Base-by-base conservation (phyloP, 2,888 invertebrate species). In the Clepsis dumicolana region DNA sequence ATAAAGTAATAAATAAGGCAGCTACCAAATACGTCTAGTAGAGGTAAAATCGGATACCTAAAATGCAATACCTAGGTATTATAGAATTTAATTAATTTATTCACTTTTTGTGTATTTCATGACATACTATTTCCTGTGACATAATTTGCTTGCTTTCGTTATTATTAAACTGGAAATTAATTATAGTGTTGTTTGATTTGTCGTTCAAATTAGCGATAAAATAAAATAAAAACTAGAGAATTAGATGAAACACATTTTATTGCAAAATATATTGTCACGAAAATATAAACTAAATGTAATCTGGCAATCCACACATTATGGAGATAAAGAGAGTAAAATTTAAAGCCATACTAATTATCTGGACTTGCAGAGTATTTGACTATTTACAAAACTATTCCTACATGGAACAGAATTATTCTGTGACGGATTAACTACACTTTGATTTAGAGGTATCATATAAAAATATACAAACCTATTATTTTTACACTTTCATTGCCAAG, bases 141-240 rank as follows among this genome's bases (percentile, higher is more conserved):
- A 83, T 81, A 68, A 57, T 83, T 87, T 81, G 85, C 86, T 87
- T 86, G 85, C 82, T 84, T 87, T 85, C 73, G 80, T 87, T 85
- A 78, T 83, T 76, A 91, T 83, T 90, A 91, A 85, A 88, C 81
- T 77, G 50, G 80, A 82, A 79, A 81, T 81, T 80, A 74, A 77
- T 72, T 75, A 73, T 61, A 50, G 38, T 50, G 24, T 71, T 72
- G 65, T 75, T 75, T 80, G 73, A 65, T 76, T 79, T 74, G 60
- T 66, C 59, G 14, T 18, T 32, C 24, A 41, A 41, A 18, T 21
- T 68, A 21, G 16, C 35, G 7, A n/a, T 50, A 41, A 63, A 64
- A n/a, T 50, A 41, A 63, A 64, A 44, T 44, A 25, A 68, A 64
- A 14, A 5, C n/a, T 7, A 29, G 10, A 52, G 10, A 25, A 59